Base-by-base conservation (phyloP, 1,140 invertebrate species). In the Sinonovacula constricta region DNA sequence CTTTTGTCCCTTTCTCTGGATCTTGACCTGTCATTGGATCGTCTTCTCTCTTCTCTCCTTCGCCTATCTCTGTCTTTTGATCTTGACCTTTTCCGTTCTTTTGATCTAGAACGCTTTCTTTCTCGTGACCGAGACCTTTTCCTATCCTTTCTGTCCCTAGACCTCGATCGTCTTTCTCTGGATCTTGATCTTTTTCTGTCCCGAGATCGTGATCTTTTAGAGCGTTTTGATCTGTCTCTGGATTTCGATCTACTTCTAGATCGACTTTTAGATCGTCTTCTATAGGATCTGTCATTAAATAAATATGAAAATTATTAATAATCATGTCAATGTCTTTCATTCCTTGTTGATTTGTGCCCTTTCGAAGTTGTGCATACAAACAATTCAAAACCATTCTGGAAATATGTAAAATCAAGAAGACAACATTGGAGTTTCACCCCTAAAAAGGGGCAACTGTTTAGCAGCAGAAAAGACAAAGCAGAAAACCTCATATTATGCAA, bases 281-380 rank as follows among this genome's bases (percentile, higher is more conserved):
- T 78, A 54, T 88, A 86, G 45, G 84, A 86, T 65, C 87, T 88
- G 18, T 45, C n/a, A n/a, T n/a, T n/a, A n/a, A n/a, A n/a, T n/a
- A n/a, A n/a, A n/a, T n/a, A n/a, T n/a, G n/a, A n/a, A n/a, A n/a
- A n/a, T n/a, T n/a, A n/a, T n/a, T n/a, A n/a, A n/a, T n/a, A n/a
- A n/a, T n/a, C n/a, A n/a, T n/a, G n/a, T n/a, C n/a, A n/a, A n/a
- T n/a, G n/a, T n/a, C n/a, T n/a, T n/a, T n/a, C n/a, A n/a, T n/a
- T n/a, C n/a, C n/a, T n/a, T n/a, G n/a, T n/a, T n/a, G n/a, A n/a
- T n/a, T n/a, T n/a, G n/a, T n/a, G n/a, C n/a, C n/a, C n/a, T n/a
- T n/a, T n/a, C n/a, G n/a, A n/a, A n/a, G n/a, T n/a, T n/a, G n/a
- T n/a, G n/a, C n/a, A n/a, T n/a, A n/a, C n/a, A n/a, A n/a, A n/a